phyloP scores from a whole-genome alignment of 2,888 invertebrate species.

The Orchesella flavescens region DNA sequence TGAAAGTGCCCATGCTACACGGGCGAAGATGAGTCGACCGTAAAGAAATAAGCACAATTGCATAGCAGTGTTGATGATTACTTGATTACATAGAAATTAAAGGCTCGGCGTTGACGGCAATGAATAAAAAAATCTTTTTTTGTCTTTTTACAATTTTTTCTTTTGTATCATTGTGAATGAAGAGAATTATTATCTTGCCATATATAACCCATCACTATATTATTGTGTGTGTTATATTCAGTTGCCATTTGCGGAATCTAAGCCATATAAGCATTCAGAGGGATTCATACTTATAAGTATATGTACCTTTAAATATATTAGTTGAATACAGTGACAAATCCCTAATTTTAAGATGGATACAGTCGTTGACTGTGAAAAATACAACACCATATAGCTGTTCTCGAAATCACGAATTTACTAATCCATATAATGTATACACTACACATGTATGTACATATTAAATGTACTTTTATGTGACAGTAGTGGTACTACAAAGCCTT shows the following conservation, averaged over 20 bases:
- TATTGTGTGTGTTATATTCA: neutral
- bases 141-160: slow-evolving; percentile 4
- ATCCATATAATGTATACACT: slow-evolving; percentile 15
- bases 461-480: slow-evolving; percentile 21
- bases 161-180: neutral
- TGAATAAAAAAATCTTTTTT: neutral
- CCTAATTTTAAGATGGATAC: slow-evolving; percentile 20
- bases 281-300: too few relatives aligned
- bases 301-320: too few relatives aligned
- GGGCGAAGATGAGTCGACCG: too few relatives aligned
- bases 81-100: slow-evolving; percentile 12
- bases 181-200: slow-evolving; percentile 1
- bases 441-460: neutral
- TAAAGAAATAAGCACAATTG: too few relatives aligned
- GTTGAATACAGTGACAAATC: slow-evolving; percentile 22
- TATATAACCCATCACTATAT: slow-evolving; percentile 1
- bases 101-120: slow-evolving; percentile 11
- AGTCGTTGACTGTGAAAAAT: neutral
- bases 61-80: too few relatives aligned
- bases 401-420: slow-evolving; percentile 46
- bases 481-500: slow-evolving; percentile 2
- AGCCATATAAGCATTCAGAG: too few relatives aligned
- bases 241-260: too few relatives aligned
- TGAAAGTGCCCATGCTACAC: too few relatives aligned
- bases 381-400: neutral